phyloP scores from a whole-genome alignment of 2,797 vertebrate genomes.

The Macropus fuliginosus region DNA sequence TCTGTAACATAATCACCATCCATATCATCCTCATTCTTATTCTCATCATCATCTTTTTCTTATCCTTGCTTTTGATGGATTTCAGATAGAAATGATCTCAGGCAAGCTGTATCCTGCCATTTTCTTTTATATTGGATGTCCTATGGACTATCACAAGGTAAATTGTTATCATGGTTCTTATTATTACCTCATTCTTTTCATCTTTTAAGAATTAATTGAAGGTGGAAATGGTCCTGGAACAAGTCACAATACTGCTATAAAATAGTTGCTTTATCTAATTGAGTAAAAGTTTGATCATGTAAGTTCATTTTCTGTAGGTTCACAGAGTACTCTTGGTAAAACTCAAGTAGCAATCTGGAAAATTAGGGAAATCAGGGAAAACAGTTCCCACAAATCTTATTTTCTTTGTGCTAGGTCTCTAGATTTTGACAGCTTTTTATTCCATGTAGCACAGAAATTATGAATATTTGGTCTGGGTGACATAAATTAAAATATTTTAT shows the following conservation, averaged over 20 bases:
- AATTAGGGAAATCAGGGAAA: not conserved
- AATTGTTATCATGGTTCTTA: not conserved
- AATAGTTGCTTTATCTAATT: not conserved
- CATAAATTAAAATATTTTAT: not conserved
- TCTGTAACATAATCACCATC: not conserved
- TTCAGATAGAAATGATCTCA: not conserved
- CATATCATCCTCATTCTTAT: not conserved
- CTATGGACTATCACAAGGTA: not conserved
- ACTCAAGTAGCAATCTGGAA: not conserved
- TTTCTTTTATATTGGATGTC: too few relatives aligned
- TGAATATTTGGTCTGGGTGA: not conserved
- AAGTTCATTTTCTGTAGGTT: not conserved
- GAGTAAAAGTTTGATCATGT: not conserved
- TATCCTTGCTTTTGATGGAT: not conserved
- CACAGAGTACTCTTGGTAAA: not conserved
- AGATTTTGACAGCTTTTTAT: not conserved
- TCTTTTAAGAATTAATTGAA: too few relatives aligned
- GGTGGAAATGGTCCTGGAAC: not conserved
- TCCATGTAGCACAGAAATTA: not conserved
- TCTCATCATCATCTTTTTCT: not conserved
- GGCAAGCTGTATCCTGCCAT: not conserved
- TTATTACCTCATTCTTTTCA: not conserved
- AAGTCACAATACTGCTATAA: not conserved
- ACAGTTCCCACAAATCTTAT: not conserved
- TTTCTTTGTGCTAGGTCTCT: not conserved